Evolutionary conservation across 1,140 invertebrate genomes (phyloP).

Genomic region (Tenebrio molitor): DNA sequence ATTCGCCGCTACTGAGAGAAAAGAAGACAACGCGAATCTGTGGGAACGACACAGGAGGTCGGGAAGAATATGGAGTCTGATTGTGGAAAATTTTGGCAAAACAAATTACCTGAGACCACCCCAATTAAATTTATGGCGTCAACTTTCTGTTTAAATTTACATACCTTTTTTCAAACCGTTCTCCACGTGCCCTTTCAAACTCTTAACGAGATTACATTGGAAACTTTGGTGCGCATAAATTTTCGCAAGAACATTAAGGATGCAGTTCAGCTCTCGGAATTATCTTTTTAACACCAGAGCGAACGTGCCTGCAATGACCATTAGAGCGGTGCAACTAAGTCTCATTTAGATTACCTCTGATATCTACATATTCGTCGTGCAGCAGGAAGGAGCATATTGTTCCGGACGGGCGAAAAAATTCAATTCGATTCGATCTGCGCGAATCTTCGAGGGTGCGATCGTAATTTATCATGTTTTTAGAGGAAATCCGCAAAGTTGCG

Average conservation of each 20-base stretch:
- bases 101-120: too few relatives aligned
- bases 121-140: neutral
- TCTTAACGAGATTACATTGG: constrained; percentile 44
- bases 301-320: constrained; percentile 44
- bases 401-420: neutral
- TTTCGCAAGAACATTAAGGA: constrained; percentile 41
- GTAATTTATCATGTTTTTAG: neutral
- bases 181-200: constrained; percentile 21
- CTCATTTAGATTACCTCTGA: constrained; percentile 34
- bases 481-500: neutral
- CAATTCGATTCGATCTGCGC: constrained; percentile 24
- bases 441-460: neutral
- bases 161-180: constrained; percentile 22
- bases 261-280: constrained; percentile 41
- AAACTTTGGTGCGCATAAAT: constrained; percentile 44
- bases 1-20: too few relatives aligned
- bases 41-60: too few relatives aligned
- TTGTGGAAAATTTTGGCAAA: too few relatives aligned
- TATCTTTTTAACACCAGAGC: constrained; percentile 45
- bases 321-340: constrained; percentile 34
- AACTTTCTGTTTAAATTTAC: neutral
- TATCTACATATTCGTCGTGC: constrained; percentile 4
- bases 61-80: too few relatives aligned
- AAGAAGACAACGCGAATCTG: too few relatives aligned
- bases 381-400: constrained; percentile 9